These are phyloP conservation scores for Gonocerus acuteangulatus DNA, from an alignment of 2,888 invertebrate species.

Conservation along the genomic window DNA sequence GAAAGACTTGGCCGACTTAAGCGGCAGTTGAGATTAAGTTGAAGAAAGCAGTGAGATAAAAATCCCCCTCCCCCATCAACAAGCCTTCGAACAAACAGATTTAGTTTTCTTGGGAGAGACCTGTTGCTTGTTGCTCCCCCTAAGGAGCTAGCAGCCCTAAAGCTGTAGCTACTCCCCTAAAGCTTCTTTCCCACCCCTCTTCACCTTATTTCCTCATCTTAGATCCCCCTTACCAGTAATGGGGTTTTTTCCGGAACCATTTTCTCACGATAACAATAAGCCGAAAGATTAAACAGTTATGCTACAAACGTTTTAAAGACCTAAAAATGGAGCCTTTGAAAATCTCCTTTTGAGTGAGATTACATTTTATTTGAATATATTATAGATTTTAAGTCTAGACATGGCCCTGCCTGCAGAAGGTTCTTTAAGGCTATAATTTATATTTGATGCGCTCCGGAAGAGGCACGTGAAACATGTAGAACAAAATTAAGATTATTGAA, in stretches of 20 bases:
- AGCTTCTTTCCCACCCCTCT: slow-evolving; percentile 4
- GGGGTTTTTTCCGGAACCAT: slow-evolving; percentile 4
- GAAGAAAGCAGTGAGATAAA: slow-evolving; percentile 16
- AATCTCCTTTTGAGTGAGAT: no score
- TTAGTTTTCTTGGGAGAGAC: slow-evolving; percentile 4
- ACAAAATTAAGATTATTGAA: no score
- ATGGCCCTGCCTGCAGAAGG: no score
- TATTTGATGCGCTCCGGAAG: no score
- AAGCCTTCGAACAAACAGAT: slow-evolving; percentile 9
- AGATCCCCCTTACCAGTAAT: neutral
- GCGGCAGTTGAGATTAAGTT: slow-evolving; percentile 7
- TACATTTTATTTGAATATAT: no score
- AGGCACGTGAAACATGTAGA: no score
- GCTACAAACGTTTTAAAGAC: no score
- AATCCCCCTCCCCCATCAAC: neutral
- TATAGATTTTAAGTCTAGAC: no score
- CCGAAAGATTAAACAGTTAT: no score
- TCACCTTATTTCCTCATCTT: slow-evolving; percentile 14
- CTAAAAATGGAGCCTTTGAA: no score
- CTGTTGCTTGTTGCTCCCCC: slow-evolving; percentile 6
- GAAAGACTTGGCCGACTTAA: neutral
- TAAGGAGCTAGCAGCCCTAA: neutral
- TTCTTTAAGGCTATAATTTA: no score
- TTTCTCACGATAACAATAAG: slow-evolving; percentile 19
- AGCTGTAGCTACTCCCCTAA: neutral